phyloP scores from a whole-genome alignment of 64 coral and sea anemone genomes.

The Dendronephthya gigantea region DNA sequence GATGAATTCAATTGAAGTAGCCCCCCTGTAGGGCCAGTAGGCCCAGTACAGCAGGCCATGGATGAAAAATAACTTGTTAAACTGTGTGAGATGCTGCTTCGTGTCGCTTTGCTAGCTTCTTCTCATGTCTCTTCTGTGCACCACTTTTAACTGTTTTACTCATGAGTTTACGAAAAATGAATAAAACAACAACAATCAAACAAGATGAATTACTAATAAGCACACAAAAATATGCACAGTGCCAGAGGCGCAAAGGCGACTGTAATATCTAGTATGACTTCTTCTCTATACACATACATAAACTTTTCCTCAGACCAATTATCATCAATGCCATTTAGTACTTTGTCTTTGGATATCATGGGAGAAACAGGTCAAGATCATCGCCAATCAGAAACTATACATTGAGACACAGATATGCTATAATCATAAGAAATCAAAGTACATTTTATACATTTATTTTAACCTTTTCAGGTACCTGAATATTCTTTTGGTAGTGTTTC shows the following conservation, averaged over 20 bases:
- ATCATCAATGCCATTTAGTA: background rate
- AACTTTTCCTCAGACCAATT: background rate
- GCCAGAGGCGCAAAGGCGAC: background rate
- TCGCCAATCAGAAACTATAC: background rate
- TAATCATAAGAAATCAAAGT: too few relatives aligned
- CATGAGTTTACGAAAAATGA: conserved; percentile 6
- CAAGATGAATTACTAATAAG: conserved; percentile 16
- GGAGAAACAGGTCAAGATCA: background rate
- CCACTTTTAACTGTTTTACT: conserved; percentile 15
- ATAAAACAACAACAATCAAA: conserved; percentile 16
- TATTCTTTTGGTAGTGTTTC: background rate
- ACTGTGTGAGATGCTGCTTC: background rate
- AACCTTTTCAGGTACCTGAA: background rate
- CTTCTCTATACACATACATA: background rate
- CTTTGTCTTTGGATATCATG: background rate
- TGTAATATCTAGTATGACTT: background rate
- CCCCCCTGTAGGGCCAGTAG: background rate
- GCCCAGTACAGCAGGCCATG: background rate
- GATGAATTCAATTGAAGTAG: background rate
- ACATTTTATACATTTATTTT: background rate
- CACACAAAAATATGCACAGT: conserved; percentile 2
- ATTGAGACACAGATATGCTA: background rate
- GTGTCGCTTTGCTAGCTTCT: background rate
- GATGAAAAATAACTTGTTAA: background rate
- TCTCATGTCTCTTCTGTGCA: background rate